Conservation (phyloP, 2,888 invertebrate species). For the Pseudanteris insignis region DNA sequence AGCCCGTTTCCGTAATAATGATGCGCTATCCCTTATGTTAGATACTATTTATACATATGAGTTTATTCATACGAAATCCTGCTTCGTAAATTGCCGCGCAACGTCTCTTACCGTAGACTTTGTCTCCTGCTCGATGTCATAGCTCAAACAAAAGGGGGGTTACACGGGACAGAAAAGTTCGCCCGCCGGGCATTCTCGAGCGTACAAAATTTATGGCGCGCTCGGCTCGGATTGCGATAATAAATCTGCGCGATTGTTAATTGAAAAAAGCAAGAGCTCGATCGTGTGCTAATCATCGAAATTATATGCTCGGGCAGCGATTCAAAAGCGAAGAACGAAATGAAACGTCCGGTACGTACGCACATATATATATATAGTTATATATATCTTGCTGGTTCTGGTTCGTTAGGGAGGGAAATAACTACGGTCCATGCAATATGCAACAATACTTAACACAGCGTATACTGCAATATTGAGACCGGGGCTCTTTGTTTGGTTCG, state of each 20-base stretch:
- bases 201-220: constrained; percentile 4
- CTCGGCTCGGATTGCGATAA: constrained; percentile 7
- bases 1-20: constrained; percentile 43
- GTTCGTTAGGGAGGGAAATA: constrained; percentile 63
- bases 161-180: constrained; percentile 1
- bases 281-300: constrained; percentile 29
- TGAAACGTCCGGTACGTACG: constrained; percentile 51
- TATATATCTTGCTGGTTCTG: constrained; percentile 54
- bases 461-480: constrained; percentile 48
- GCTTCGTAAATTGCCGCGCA: constrained; percentile 7
- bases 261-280: constrained; percentile 4
- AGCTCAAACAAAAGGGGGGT: constrained; percentile 14
- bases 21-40: constrained; percentile 34
- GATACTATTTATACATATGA: constrained; percentile 33
- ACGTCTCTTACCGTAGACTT: constrained; percentile 7
- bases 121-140: constrained; percentile 15
- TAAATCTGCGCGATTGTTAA: constrained; percentile 15
- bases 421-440: constrained; percentile 63
- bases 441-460: constrained; percentile 55
- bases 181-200: constrained; percentile 7
- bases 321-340: constrained; percentile 45
- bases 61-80: constrained; percentile 25
- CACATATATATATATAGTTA: too few relatives aligned
- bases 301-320: constrained; percentile 23
- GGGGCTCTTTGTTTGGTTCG: constrained; percentile 51